Percentiles rank a stretch among this genome's conserved stretches.
These are phyloP conservation scores for Maconellicoccus hirsutus DNA, from an alignment of 1,140 invertebrate species.

Conservation along the genomic window DNA sequence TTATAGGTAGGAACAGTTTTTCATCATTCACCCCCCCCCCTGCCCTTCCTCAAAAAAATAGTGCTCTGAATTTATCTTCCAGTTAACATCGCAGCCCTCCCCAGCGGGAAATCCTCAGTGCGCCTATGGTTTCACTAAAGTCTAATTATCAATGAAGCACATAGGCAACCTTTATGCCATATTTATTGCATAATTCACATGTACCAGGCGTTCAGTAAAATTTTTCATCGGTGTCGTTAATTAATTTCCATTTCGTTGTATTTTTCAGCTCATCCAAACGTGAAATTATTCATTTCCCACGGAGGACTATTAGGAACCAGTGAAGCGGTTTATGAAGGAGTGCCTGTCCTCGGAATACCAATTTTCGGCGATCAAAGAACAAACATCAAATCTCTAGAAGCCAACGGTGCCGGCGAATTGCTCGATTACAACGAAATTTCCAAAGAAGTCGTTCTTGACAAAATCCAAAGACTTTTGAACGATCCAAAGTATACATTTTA, in stretches of 20 bases:
- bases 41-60: too few species aligned
- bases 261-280: constrained; percentile 37
- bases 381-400: constrained; percentile 34
- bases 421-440: constrained; percentile 35
- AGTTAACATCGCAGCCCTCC: too few species aligned
- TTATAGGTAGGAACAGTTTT: too few species aligned
- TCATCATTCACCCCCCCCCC: too few species aligned
- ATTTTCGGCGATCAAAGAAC: constrained; percentile 45
- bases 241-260: background rate
- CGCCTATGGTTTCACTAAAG: too few species aligned
- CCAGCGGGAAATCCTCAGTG: too few species aligned
- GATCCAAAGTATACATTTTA: constrained; percentile 12
- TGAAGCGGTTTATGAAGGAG: constrained; percentile 44
- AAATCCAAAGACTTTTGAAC: constrained; percentile 22
- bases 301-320: constrained; percentile 47
- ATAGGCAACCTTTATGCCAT: background rate
- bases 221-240: background rate
- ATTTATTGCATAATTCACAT: background rate
- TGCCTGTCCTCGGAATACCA: constrained; percentile 48
- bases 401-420: constrained; percentile 33
- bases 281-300: constrained; percentile 50
- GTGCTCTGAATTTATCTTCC: too few species aligned
- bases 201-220: background rate
- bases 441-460: constrained; percentile 28
- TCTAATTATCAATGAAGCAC: too few species aligned